phyloP scores from a whole-genome alignment of 2,888 invertebrate species.

The Rhabditoides inermis region DNA sequence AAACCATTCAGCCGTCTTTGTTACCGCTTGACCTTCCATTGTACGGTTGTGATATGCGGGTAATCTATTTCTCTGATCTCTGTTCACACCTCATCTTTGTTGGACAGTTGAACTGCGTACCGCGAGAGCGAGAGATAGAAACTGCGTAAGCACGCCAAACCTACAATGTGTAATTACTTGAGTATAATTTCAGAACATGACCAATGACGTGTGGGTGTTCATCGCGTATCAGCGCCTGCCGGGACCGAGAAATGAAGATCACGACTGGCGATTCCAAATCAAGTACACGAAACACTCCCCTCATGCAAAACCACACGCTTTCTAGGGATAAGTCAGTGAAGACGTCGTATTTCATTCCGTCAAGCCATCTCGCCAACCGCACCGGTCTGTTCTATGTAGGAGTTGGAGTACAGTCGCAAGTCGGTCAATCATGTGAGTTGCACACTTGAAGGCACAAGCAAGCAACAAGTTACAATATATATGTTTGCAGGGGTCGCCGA shows the following conservation, averaged over 20 bases:
- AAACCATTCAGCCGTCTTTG: too few species aligned
- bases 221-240: slow-evolving; percentile 30
- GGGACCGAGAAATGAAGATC: slow-evolving; percentile 20
- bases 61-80: too few species aligned
- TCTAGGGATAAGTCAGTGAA: slow-evolving; percentile 5
- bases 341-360: slow-evolving; percentile 17
- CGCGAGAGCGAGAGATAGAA: too few species aligned
- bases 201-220: slow-evolving; percentile 22
- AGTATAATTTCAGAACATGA: too few species aligned
- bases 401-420: slow-evolving; percentile 16
- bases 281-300: background rate
- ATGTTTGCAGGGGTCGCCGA: background rate
- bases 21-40: too few species aligned
- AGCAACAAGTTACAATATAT: background rate
- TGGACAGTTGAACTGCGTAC: too few species aligned
- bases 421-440: background rate
- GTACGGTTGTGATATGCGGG: too few species aligned
- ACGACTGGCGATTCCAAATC: slow-evolving; percentile 17
- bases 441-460: background rate
- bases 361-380: slow-evolving; percentile 20
- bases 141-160: too few species aligned
- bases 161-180: too few species aligned
- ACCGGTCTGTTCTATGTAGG: slow-evolving; percentile 33
- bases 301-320: background rate
- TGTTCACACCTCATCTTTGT: too few species aligned